A percentile compares a stretch with the other conserved stretches of the same genome.
Conservation (phyloP, 2,113 vertebrate genomes). For the Ovis canadensis region DNA sequence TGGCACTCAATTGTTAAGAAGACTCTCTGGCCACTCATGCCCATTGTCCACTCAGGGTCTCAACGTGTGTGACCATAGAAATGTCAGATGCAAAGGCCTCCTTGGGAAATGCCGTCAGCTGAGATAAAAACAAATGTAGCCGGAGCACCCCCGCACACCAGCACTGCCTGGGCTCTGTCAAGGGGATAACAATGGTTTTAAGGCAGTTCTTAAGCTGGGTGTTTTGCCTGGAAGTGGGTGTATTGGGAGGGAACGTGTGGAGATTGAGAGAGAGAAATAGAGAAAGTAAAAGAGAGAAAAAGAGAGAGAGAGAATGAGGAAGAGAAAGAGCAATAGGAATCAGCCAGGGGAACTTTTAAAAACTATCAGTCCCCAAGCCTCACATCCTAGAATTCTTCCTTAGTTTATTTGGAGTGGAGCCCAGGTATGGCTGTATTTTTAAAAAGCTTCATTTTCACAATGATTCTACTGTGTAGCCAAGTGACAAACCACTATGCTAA, state of each 20-base stretch:
- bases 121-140: neutral
- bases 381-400: neutral
- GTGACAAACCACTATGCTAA: neutral
- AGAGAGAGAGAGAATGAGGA: neutral
- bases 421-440: neutral
- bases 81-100: neutral
- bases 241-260: neutral
- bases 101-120: neutral
- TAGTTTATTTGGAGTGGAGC: neutral
- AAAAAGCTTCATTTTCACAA: neutral
- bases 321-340: neutral
- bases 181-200: neutral
- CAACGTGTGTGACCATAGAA: neutral
- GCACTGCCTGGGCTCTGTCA: rapidly evolving
- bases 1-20: neutral
- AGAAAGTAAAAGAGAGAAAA: neutral
- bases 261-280: neutral
- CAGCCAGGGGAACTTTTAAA: neutral
- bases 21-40: neutral
- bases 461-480: neutral
- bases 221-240: neutral
- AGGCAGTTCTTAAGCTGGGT: neutral
- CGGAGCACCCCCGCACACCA: neutral
- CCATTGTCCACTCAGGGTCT: neutral
- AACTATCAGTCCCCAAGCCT: neutral